A percentile compares a stretch with the other conserved stretches of the same genome.
phyloP scores from a whole-genome alignment of 2,113 vertebrate species.

The Burhinus oedicnemus region DNA sequence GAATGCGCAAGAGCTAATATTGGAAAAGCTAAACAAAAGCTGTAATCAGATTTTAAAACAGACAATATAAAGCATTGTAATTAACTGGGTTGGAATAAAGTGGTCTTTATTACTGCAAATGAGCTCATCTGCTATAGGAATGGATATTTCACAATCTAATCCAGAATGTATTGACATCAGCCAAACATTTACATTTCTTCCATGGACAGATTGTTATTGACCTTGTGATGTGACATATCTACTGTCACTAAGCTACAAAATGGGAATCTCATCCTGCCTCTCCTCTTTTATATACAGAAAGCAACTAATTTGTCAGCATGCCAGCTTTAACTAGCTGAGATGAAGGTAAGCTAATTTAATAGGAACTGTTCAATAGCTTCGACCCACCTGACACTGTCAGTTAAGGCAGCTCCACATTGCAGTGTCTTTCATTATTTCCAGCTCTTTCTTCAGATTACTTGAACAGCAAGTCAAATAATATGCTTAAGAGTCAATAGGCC shows the following conservation, averaged over 20 bases:
- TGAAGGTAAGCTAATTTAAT: slow-evolving; percentile 82
- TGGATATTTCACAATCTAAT: slow-evolving; percentile 69
- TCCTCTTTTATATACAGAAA: slow-evolving; percentile 75
- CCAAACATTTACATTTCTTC: slow-evolving; percentile 70
- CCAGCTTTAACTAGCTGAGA: slow-evolving; percentile 78
- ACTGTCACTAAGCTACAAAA: slow-evolving; percentile 71
- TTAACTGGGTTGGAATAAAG: slow-evolving; percentile 54
- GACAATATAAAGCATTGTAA: slow-evolving; percentile 55
- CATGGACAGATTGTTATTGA: slow-evolving; percentile 73
- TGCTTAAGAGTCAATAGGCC: slow-evolving; percentile 84
- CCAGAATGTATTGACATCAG: slow-evolving; percentile 59
- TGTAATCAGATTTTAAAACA: slow-evolving; percentile 64
- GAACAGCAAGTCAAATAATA: slow-evolving; percentile 81
- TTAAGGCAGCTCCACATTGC: slow-evolving; percentile 63
- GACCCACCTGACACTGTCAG: slow-evolving; percentile 78
- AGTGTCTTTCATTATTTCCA: slow-evolving; percentile 78
- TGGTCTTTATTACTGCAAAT: slow-evolving; percentile 60
- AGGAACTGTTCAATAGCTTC: slow-evolving; percentile 79
- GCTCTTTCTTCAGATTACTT: slow-evolving; percentile 78
- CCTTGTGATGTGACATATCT: slow-evolving; percentile 72
- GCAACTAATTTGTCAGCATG: slow-evolving; percentile 79
- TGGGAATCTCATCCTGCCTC: slow-evolving; percentile 60
- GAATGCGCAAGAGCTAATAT: slow-evolving; percentile 16
- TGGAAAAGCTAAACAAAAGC: slow-evolving; percentile 61
- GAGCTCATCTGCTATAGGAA: slow-evolving; percentile 49